Evolutionary conservation across 2,797 vertebrate species (phyloP), one percentile per base, ranked within the genome.

Genomic region (Enteromius anoplus): DNA sequence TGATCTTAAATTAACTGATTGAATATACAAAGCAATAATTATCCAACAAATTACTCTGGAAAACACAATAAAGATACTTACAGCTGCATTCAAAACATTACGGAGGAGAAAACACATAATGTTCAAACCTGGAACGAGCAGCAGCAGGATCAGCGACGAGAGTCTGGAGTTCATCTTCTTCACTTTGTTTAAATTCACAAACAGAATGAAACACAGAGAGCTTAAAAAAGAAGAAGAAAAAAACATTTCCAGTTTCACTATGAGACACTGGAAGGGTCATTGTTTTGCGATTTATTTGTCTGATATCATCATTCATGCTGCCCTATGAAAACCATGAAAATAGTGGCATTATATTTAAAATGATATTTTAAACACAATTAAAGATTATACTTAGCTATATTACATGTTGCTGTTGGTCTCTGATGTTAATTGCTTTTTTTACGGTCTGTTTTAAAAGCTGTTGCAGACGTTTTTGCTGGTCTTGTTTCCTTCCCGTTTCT

Each of bases 161-260:
- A 72, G 26, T 32, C 26, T 72, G 26, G 26, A 51, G 70, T 72
- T 72, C 70, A 72, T 72, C 15, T 19, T 72, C 70, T 49, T 72
- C 23, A 72, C 45, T 72, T 51, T 72, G 45, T 49, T 23, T 11
- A 72, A 19, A 10, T 29, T 32, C 3, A 71, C 3, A 49, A 2
- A 19, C 10, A 9, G 14, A 71, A 10, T 10, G 14, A 49, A 71
- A 71, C 1, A 19, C 23, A 10, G 23, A 29, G 26, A 72, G 17
- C 70, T 72, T 71, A 23, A 26, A 10, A 3, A 21, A 34, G 10
- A 12, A 21, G 1, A 70, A 68, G 2, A 69, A 37, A 23, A 42
- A 42, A 2, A 10, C 2, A 8, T 0, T 42, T 10, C 2, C 32
- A 17, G 23, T 26, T 29, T 26, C n/a, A 47, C 6, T 47, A 12